Percentiles rank a stretch among this genome's conserved stretches.
These are phyloP conservation scores for Sitta carolinensis DNA, from an alignment of 2,797 vertebrate genomes.

Conservation along the genomic window DNA sequence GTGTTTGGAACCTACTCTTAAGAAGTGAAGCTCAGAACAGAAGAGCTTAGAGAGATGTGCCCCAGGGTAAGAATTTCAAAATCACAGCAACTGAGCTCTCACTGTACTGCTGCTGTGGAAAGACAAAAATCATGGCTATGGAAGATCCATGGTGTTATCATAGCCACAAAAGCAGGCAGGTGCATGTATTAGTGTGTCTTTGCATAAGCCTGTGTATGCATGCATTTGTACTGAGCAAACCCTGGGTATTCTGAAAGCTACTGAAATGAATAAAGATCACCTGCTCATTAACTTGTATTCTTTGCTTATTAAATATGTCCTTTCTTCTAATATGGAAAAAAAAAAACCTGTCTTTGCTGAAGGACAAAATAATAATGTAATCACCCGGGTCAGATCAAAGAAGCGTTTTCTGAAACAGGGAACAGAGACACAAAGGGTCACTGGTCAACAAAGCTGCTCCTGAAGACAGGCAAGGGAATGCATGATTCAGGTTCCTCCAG, in stretches of 20 bases:
- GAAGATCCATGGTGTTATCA: not conserved
- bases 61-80: slow-evolving; percentile 29
- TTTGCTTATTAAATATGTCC: not conserved
- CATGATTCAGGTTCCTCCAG: not conserved
- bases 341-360: not conserved
- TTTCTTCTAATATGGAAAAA: not conserved
- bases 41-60: not conserved
- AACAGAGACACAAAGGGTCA: not conserved
- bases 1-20: not conserved
- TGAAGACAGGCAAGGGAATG: not conserved
- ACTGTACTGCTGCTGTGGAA: not conserved
- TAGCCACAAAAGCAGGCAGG: not conserved
- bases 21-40: not conserved
- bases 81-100: slow-evolving; percentile 18
- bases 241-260: not conserved
- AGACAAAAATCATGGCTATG: not conserved
- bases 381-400: not conserved
- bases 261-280: not conserved
- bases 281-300: not conserved
- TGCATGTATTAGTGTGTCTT: not conserved
- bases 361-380: not conserved
- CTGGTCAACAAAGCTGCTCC: not conserved
- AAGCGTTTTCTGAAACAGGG: not conserved
- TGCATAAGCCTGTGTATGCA: not conserved
- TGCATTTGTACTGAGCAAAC: not conserved